Evolutionary conservation across 1,140 invertebrate genomes (phyloP).

Genomic region (Scaptomyza hsui): DNA sequence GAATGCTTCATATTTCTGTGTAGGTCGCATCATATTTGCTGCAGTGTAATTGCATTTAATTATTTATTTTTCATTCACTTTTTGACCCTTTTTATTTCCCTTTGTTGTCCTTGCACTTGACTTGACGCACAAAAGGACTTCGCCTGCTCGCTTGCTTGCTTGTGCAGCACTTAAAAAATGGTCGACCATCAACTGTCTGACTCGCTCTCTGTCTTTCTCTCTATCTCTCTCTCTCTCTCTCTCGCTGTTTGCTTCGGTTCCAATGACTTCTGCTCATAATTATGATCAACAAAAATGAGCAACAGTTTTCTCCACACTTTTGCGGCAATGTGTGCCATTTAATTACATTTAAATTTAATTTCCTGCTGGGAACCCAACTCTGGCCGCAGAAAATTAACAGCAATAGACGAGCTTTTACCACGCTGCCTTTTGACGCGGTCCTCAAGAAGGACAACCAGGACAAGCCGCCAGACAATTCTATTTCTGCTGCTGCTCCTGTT

Average conservation of each 20-base stretch:
- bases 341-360: conserved; percentile 48
- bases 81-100: not conserved
- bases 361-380: not conserved
- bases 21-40: not conserved
- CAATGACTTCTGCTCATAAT: not conserved
- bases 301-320: conserved; percentile 18
- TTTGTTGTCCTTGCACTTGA: conserved; percentile 23
- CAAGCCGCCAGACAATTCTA: not conserved
- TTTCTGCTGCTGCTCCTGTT: not conserved
- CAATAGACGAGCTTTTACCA: conserved; percentile 30
- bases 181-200: not conserved
- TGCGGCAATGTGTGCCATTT: conserved; percentile 25
- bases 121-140: conserved; percentile 5
- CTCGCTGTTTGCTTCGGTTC: not conserved
- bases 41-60: conserved; percentile 3
- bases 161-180: conserved; percentile 14
- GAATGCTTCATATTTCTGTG: too few species aligned
- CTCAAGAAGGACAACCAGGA: not conserved
- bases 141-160: conserved; percentile 2
- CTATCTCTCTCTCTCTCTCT: too few species aligned
- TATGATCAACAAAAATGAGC: conserved; percentile 22
- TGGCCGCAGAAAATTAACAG: conserved; percentile 31
- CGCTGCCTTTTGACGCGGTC: conserved; percentile 40
- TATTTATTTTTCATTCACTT: conserved; percentile 15
- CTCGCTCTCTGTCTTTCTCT: too few species aligned